phyloP scores from a whole-genome alignment of 2,888 invertebrate species.

The Acanthosepion lycidas region DNA sequence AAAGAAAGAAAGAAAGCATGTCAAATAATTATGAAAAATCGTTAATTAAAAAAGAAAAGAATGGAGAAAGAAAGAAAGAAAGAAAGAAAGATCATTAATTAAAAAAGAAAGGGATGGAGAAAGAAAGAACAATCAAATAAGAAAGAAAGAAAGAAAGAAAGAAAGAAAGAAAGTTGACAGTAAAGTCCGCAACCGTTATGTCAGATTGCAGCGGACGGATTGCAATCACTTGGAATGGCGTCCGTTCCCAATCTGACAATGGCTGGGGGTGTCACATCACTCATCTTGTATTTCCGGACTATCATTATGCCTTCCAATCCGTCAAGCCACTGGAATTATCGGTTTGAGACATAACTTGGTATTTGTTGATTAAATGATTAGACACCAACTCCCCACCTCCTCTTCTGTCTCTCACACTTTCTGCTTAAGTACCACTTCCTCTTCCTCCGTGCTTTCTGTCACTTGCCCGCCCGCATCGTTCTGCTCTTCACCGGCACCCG shows the following conservation, averaged over 20 bases:
- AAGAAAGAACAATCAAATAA: not conserved
- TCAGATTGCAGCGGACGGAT: not conserved
- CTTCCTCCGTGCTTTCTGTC: not conserved
- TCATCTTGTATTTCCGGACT: not conserved
- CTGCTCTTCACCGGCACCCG: not conserved
- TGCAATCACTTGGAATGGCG: constrained; percentile 1
- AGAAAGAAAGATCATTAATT: not conserved
- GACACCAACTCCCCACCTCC: not conserved
- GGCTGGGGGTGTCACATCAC: not conserved
- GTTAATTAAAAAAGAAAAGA: not conserved
- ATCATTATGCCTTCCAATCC: constrained; percentile 33
- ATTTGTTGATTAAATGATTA: constrained; percentile 23
- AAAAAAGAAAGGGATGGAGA: not conserved
- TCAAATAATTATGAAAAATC: not conserved
- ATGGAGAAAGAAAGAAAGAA: not conserved
- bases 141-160: not conserved
- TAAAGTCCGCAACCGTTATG: not conserved
- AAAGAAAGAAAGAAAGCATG: not conserved
- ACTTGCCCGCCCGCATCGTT: not conserved
- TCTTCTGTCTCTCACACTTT: not conserved
- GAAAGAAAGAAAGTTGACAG: not conserved
- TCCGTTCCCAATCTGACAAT: constrained; percentile 14
- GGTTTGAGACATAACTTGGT: constrained; percentile 33
- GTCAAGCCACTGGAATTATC: constrained; percentile 33
- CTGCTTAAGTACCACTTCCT: not conserved